These are phyloP conservation scores for Artibeus lituratus DNA, from an alignment of 2,797 vertebrate genomes.

Conservation along the genomic window DNA sequence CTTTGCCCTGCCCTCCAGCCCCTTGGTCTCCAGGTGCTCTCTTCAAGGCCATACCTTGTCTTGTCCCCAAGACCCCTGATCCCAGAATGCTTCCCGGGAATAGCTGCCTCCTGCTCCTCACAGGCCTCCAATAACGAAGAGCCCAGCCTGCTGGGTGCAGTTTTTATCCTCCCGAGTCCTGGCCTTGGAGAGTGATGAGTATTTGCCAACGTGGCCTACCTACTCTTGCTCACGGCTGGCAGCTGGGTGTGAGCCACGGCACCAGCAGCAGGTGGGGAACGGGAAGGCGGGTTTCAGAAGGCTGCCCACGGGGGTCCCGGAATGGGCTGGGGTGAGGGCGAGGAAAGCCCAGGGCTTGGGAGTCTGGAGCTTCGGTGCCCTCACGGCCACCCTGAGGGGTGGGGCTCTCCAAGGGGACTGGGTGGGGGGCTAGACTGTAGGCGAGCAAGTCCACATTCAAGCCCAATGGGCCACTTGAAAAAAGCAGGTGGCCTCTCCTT, in stretches of 20 bases:
- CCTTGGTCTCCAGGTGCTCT: not conserved
- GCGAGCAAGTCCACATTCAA: not conserved
- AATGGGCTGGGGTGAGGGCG: fast-evolving
- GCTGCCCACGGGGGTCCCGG: fast-evolving
- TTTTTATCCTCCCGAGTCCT: not conserved
- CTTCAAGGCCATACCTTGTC: not conserved
- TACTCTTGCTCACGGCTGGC: fast-evolving
- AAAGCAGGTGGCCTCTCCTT: not conserved
- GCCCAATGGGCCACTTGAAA: fast-evolving
- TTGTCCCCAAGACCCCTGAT: not conserved
- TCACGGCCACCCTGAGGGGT: fast-evolving
- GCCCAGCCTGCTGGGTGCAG: not conserved
- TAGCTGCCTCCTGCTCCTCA: not conserved
- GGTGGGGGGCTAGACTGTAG: fast-evolving
- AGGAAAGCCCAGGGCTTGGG: too few species aligned
- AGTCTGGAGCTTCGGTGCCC: not conserved
- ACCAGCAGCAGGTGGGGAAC: fast-evolving
- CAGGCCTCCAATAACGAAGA: not conserved
- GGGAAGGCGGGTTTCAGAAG: not conserved
- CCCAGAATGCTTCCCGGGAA: fast-evolving
- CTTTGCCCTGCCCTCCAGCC: not conserved
- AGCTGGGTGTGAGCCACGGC: fast-evolving
- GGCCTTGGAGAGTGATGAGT: not conserved
- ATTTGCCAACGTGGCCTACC: not conserved
- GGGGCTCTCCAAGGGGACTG: not conserved